Evolutionary conservation across 92 coral and sea anemone species (phyloP), one percentile per base, ranked within the genome.

Genomic region (Zoanthus sociatus): DNA sequence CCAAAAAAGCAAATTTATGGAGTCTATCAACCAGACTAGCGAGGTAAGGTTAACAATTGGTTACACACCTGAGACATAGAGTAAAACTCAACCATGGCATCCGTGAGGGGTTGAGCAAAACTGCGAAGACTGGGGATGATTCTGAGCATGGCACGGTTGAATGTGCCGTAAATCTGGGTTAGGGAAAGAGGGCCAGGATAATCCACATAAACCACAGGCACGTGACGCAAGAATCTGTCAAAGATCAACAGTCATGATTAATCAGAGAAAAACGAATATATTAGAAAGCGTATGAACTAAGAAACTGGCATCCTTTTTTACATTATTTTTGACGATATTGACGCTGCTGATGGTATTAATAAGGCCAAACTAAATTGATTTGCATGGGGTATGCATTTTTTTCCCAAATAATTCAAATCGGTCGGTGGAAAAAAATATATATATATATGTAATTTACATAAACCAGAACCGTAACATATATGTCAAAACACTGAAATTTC

Each of bases 51-150:
- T 63, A 63, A 17, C 69, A 69, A 33, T 17, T 13, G 16, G 46
- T 6, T 21, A 47, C 71, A 18, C 18, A 90, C 98, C 94, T 97
- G 99, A 13, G 99, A 97, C 99, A 97, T 97, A 81, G 97, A 88
- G 86, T 97, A 97, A 91, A 97, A 97, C 88, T 97, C 99, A n/a
- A 97, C 99, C 99, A 97, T 97, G 10, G 98, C 93, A 78, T 97
- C 99, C 32, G 99, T 97, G 10, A 97, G 92, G 15, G 98, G 99
- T 68, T 97, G 99, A 16, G 99, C 98, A 73, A 91, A 95, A 89
- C 93, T 93, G 64, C 99, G 92, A 53, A 97, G 93, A 58, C 96
- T 86, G n/a, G 99, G 99, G 32, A 97, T 92, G 84, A 97, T 94
- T 67, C 99, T 87, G 33, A 97, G 84, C 99, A 97, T 94, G 3